Conservation (phyloP, 2,888 invertebrate genomes). For the Coecobrya sp. region DNA sequence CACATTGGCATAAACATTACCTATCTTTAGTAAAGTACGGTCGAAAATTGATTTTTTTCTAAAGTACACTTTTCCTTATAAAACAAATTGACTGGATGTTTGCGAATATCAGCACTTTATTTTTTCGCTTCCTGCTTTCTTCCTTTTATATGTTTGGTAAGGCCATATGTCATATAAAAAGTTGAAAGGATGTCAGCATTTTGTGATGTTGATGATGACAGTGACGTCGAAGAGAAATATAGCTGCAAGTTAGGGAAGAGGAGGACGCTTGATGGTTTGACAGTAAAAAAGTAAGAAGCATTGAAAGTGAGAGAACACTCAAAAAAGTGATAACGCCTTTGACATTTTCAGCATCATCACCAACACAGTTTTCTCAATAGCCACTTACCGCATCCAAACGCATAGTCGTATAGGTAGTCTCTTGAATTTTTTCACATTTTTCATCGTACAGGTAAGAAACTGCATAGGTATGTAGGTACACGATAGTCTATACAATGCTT, state of each 20-base stretch:
- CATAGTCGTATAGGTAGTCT: not conserved
- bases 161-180: not conserved
- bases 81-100: conserved; percentile 35
- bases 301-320: conserved; percentile 17
- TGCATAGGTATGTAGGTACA: not conserved
- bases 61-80: not conserved
- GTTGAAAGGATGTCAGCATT: conserved; percentile 8
- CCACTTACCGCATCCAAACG: not conserved
- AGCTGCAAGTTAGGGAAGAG: not conserved
- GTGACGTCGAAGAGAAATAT: not conserved
- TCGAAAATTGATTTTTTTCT: not conserved
- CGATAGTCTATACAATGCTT: not conserved
- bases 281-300: conserved; percentile 50
- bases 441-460: conserved; percentile 19
- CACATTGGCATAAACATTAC: no score
- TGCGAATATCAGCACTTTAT: conserved; percentile 36
- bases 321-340: conserved; percentile 54
- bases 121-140: conserved; percentile 25
- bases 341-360: conserved; percentile 35
- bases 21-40: no score
- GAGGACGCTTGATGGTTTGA: conserved; percentile 22
- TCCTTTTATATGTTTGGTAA: not conserved
- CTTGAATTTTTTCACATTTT: conserved; percentile 13
- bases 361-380: conserved; percentile 35
- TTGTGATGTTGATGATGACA: conserved; percentile 1